Percentiles rank a stretch among this genome's conserved stretches.
phyloP scores from a whole-genome alignment of 2,888 invertebrate genomes.

The Dascillus cervinus region DNA sequence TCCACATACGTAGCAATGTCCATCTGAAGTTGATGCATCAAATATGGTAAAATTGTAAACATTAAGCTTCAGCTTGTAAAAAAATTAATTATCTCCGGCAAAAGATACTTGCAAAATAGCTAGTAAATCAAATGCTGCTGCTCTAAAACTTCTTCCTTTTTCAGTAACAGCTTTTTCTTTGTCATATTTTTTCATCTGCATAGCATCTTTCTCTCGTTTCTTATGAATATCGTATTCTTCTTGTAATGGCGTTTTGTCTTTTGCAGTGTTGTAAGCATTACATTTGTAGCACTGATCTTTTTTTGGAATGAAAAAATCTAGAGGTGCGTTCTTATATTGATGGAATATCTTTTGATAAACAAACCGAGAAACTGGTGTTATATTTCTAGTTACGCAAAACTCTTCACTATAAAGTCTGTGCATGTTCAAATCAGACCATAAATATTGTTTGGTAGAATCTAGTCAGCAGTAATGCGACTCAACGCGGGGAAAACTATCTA shows the following conservation, averaged over 20 bases:
- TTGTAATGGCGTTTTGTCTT: conserved; percentile 2
- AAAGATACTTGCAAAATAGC: conserved; percentile 2
- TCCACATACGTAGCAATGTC: conserved; percentile 12
- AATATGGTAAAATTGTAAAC: conserved; percentile 20
- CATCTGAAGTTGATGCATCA: conserved; percentile 10
- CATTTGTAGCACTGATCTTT: too few relatives aligned
- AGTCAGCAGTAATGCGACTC: conserved; percentile 6
- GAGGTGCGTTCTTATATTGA: too few relatives aligned
- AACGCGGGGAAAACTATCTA: conserved; percentile 4
- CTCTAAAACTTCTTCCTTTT: conserved; percentile 1
- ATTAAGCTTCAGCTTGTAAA: conserved; percentile 5
- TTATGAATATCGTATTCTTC: neutral
- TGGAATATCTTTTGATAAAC: too few relatives aligned
- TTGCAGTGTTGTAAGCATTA: conserved; percentile 1
- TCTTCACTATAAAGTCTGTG: too few relatives aligned
- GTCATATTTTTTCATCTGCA: too few relatives aligned
- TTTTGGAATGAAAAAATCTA: too few relatives aligned
- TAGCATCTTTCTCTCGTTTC: neutral
- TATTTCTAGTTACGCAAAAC: too few relatives aligned
- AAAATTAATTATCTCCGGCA: conserved; percentile 4
- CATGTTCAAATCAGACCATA: conserved; percentile 2
- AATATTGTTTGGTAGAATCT: too few relatives aligned
- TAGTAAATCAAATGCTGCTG: too few relatives aligned
- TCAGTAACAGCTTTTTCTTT: too few relatives aligned
- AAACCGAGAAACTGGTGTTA: too few relatives aligned